phyloP scores from a whole-genome alignment of 2,113 vertebrate species.

The Plecturocebus donacophilus region DNA sequence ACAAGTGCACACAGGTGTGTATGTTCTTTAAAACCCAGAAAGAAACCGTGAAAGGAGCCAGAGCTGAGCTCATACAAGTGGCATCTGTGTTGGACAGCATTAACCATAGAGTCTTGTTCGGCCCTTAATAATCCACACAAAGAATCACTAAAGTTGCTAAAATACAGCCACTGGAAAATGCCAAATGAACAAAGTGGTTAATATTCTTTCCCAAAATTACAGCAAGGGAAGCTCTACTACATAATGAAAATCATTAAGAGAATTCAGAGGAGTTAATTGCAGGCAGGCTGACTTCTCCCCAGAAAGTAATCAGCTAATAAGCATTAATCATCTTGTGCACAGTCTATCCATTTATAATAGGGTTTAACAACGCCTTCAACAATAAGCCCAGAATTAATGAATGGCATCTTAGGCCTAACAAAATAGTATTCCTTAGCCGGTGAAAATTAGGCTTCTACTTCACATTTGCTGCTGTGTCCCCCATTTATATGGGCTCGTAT shows the following conservation, averaged over 20 bases:
- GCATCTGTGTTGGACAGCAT: too few relatives aligned
- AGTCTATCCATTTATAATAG: neutral
- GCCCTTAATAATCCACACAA: neutral
- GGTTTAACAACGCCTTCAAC: constrained; percentile 17
- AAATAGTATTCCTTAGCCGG: neutral
- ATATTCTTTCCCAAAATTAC: neutral
- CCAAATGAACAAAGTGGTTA: neutral
- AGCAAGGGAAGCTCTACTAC: neutral
- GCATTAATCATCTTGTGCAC: neutral
- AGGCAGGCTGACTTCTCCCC: neutral
- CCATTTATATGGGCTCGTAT: neutral
- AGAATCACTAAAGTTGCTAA: neutral
- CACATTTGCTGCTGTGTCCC: neutral
- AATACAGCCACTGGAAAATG: neutral
- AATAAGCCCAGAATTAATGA: neutral
- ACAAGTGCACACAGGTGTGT: neutral
- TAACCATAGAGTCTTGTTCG: neutral
- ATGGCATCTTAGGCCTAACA: neutral
- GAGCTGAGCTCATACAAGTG: neutral
- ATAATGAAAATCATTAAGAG: constrained; percentile 31
- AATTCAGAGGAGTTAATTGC: constrained; percentile 30
- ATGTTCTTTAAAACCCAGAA: neutral
- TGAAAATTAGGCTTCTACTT: neutral
- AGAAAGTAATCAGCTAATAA: constrained; percentile 53
- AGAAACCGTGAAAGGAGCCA: neutral